Conservation (phyloP, 23 tunicate species). For the Diplosoma virens region DNA sequence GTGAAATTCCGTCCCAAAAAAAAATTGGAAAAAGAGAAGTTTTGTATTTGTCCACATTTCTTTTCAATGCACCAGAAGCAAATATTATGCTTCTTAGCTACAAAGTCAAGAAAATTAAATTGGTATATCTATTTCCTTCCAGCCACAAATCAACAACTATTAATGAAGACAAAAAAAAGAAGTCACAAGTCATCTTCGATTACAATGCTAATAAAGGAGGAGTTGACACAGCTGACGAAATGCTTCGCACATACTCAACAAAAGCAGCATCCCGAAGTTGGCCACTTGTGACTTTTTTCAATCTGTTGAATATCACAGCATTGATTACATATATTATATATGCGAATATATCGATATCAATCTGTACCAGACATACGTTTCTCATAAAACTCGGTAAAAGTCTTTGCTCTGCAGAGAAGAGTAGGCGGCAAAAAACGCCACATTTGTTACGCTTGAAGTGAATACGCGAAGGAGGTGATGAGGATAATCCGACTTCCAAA, state of each 20-base stretch:
- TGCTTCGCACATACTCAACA: background rate
- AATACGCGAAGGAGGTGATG: background rate
- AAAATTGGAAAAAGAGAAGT: background rate
- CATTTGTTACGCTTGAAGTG: background rate
- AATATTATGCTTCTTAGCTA: background rate
- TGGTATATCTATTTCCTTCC: background rate
- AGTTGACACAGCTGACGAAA: background rate
- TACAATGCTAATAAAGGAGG: background rate
- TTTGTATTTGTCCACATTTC: background rate
- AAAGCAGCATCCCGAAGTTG: background rate
- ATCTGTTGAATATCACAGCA: background rate
- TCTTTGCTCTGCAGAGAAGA: background rate
- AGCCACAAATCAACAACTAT: background rate
- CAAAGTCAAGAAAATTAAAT: background rate
- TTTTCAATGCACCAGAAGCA: background rate
- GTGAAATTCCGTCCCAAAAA: background rate
- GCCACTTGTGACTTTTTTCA: background rate
- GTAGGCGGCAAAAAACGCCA: background rate
- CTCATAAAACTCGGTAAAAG: background rate
- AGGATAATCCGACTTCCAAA: background rate
- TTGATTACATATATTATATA: no score
- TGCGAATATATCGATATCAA: background rate
- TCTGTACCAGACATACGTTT: background rate
- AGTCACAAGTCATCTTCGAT: background rate
- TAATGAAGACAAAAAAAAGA: background rate